phyloP scores from a whole-genome alignment of 2,113 vertebrate species.

The Taxidea taxus region DNA sequence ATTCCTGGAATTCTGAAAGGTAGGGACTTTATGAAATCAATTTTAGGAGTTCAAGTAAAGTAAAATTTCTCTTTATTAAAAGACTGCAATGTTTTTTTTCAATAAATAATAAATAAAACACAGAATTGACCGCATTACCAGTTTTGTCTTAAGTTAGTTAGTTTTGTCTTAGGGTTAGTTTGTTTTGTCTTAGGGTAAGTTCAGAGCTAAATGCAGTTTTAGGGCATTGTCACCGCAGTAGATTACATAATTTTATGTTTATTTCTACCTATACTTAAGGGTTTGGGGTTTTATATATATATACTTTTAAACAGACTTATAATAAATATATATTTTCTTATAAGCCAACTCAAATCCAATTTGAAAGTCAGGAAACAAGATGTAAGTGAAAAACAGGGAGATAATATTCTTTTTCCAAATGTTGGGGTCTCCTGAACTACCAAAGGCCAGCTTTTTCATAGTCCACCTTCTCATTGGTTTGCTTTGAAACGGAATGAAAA shows the following conservation, averaged over 20 bases:
- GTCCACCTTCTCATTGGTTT: background rate
- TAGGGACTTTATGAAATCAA: background rate
- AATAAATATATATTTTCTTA: background rate
- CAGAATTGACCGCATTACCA: background rate
- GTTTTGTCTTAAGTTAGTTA: background rate
- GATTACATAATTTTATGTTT: background rate
- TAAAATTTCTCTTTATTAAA: background rate
- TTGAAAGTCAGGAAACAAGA: background rate
- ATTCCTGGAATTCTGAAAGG: background rate
- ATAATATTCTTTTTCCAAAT: background rate
- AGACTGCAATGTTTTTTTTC: background rate
- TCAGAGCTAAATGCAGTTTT: background rate
- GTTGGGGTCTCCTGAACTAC: background rate
- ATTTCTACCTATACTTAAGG: background rate
- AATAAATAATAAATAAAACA: background rate
- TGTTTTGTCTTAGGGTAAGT: background rate
- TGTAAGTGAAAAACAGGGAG: background rate
- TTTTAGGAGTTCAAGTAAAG: slow-evolving; percentile 23
- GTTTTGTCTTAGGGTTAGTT: background rate
- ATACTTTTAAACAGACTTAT: background rate
- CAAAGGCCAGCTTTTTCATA: background rate
- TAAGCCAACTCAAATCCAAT: slow-evolving; percentile 7
- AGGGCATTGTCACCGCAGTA: background rate
- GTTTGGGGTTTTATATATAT: background rate
- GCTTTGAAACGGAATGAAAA: background rate